phyloP scores from a whole-genome alignment of 2,888 invertebrate species.

The Lasioglossum calceatum region DNA sequence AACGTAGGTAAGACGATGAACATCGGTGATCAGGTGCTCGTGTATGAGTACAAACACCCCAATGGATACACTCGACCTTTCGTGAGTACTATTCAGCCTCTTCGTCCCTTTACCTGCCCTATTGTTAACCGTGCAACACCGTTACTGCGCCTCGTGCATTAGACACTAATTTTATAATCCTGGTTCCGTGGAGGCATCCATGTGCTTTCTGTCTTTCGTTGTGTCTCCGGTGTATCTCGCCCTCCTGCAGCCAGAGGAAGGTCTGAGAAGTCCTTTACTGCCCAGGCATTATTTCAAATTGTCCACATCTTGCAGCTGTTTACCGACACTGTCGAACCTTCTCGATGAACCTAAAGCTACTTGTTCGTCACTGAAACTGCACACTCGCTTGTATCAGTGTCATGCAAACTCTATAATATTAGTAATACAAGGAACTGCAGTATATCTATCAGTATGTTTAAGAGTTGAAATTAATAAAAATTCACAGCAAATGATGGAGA shows the following conservation, averaged over 20 bases:
- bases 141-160: slow-evolving; percentile 78
- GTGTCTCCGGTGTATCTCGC: slow-evolving; percentile 6
- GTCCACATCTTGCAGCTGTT: slow-evolving; percentile 1
- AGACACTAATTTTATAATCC: slow-evolving; percentile 78
- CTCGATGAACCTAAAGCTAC: neutral
- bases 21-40: slow-evolving; percentile 51
- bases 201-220: slow-evolving; percentile 43
- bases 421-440: too few species aligned
- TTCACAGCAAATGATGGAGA: too few species aligned
- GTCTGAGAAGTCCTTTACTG: slow-evolving; percentile 3
- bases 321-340: neutral
- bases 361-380: neutral
- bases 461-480: too few species aligned
- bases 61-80: slow-evolving; percentile 60
- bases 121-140: slow-evolving; percentile 73
- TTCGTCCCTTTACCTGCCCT: slow-evolving; percentile 58
- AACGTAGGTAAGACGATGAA: slow-evolving; percentile 31
- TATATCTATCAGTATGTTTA: too few species aligned
- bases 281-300: slow-evolving; percentile 45
- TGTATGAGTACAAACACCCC: slow-evolving; percentile 45
- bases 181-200: slow-evolving; percentile 43
- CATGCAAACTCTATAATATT: too few species aligned
- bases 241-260: slow-evolving; percentile 16
- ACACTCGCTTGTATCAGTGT: neutral
- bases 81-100: slow-evolving; percentile 31